phyloP scores from a whole-genome alignment of 2,888 invertebrate species.

The Phortica magna region DNA sequence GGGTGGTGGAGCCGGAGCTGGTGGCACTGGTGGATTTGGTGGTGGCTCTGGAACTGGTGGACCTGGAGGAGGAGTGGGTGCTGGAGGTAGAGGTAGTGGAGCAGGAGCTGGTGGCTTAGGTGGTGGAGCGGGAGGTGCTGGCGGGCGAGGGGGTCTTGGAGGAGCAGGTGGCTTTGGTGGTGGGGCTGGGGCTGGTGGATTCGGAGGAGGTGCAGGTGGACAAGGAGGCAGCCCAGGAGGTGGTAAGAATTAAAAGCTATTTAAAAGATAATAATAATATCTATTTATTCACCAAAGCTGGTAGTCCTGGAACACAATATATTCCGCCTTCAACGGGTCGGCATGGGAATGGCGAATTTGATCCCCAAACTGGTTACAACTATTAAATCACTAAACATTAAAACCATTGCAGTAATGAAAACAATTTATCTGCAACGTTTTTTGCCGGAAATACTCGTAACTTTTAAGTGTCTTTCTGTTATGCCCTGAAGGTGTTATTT shows the following conservation, averaged over 20 bases:
- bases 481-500: constrained; percentile 33
- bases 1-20: constrained; percentile 35
- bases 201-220: constrained; percentile 13
- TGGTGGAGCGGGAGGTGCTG: constrained; percentile 9
- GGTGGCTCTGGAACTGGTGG: constrained; percentile 41
- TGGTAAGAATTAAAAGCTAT: constrained; percentile 7
- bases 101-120: constrained; percentile 1
- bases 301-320: constrained; percentile 60
- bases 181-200: not conserved
- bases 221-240: constrained; percentile 15
- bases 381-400: constrained; percentile 70
- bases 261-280: not conserved
- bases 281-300: constrained; percentile 44
- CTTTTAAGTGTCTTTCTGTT: constrained; percentile 43
- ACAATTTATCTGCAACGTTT: constrained; percentile 51
- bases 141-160: constrained; percentile 44
- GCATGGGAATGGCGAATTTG: constrained; percentile 77
- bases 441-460: constrained; percentile 67
- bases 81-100: constrained; percentile 12
- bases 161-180: constrained; percentile 4
- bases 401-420: constrained; percentile 45
- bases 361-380: constrained; percentile 78
- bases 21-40: constrained; percentile 35
- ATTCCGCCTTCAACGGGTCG: constrained; percentile 57
- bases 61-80: not conserved